Evolutionary conservation across 1,140 invertebrate genomes (phyloP).

Genomic region (Caenorhabditis tropicalis): DNA sequence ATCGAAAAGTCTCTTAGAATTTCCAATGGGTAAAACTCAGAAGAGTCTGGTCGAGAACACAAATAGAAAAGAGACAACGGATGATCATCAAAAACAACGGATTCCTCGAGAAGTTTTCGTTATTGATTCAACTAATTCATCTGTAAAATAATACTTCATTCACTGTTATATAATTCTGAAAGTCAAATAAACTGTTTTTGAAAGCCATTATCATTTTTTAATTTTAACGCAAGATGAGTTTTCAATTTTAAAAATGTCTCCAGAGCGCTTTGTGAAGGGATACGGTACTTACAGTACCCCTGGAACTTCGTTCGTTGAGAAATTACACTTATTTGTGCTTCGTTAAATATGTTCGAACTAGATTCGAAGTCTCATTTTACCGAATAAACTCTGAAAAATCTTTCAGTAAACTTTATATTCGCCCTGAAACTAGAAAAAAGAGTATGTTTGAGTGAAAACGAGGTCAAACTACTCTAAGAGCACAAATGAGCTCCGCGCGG

Average conservation of each 20-base stretch:
- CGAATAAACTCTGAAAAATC: too few relatives aligned
- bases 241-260: too few relatives aligned
- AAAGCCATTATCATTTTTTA: too few relatives aligned
- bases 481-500: slow-evolving; percentile 42
- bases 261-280: too few relatives aligned
- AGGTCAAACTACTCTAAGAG: slow-evolving; percentile 43
- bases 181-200: not conserved
- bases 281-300: too few relatives aligned
- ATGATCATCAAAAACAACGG: not conserved
- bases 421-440: not conserved
- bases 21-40: too few relatives aligned
- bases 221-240: too few relatives aligned
- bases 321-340: too few relatives aligned
- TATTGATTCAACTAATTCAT: not conserved
- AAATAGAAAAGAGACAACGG: not conserved
- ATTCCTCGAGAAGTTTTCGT: not conserved
- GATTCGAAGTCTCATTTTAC: too few relatives aligned
- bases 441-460: not conserved
- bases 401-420: not conserved
- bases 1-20: not conserved
- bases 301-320: too few relatives aligned
- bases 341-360: too few relatives aligned
- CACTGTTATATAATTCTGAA: not conserved
- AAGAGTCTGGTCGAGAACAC: too few relatives aligned
- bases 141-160: not conserved